Evolutionary conservation across 2,113 vertebrate genomes (phyloP).

Genomic region (Mola mola): DNA sequence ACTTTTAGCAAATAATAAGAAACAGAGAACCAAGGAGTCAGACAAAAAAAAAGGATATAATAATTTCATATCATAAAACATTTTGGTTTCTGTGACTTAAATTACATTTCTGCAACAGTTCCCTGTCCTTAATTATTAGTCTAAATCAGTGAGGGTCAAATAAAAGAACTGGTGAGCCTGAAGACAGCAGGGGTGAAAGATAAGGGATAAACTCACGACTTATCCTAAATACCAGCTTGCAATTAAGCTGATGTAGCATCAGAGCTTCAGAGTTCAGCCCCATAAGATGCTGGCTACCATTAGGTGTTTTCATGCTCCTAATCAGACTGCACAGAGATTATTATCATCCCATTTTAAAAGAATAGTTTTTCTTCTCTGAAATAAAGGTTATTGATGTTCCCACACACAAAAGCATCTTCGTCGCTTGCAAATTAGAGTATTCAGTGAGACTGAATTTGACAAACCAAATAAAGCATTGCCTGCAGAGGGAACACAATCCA

Average conservation of each 20-base stretch:
- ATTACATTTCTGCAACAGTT: neutral
- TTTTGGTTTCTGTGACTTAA: neutral
- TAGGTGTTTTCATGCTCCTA: neutral
- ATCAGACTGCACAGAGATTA: neutral
- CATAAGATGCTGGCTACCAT: neutral
- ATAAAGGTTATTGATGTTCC: neutral
- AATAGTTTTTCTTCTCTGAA: neutral
- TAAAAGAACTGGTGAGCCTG: neutral
- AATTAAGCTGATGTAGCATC: neutral
- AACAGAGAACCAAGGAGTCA: neutral
- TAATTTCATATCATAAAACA: neutral
- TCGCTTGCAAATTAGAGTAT: slow-evolving; percentile 18
- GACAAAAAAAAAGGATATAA: neutral
- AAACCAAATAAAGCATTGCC: slow-evolving; percentile 17
- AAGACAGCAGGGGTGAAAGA: neutral
- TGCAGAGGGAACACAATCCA: neutral
- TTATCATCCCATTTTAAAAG: neutral
- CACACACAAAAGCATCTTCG: neutral
- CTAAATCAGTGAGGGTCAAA: neutral
- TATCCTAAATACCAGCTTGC: neutral
- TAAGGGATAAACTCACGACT: neutral
- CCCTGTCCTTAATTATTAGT: neutral
- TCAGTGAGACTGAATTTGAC: slow-evolving; percentile 23
- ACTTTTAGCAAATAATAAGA: neutral
- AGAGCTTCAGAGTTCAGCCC: neutral